Evolutionary conservation across 2,888 invertebrate species (phyloP).

Genomic region (Agrochola circellaris): DNA sequence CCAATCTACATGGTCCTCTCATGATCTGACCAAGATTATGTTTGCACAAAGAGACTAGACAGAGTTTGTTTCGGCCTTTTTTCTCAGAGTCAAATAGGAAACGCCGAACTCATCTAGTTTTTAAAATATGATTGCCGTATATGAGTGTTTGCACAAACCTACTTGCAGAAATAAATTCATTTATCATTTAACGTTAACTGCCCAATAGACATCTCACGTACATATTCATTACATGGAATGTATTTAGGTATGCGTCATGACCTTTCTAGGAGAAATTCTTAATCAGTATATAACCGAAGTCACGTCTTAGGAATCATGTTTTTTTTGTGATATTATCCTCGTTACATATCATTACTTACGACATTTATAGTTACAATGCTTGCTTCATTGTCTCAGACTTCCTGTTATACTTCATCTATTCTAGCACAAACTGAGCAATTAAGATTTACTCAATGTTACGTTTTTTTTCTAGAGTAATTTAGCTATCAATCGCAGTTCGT

Average conservation of each 20-base stretch:
- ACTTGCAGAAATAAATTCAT: too few relatives aligned
- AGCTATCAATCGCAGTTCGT: conserved; percentile 22
- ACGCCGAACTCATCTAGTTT: too few relatives aligned
- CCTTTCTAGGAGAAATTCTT: background rate
- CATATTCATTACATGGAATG: background rate
- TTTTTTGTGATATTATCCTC: conserved; percentile 12
- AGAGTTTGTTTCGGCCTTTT: too few relatives aligned
- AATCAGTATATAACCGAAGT: background rate
- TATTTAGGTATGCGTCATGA: background rate
- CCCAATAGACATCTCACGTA: background rate
- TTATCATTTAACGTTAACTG: background rate
- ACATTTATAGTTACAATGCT: background rate
- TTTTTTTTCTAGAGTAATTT: conserved; percentile 17
- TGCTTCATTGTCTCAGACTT: conserved; percentile 22
- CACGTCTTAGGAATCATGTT: conserved; percentile 8
- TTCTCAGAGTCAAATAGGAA: too few relatives aligned
- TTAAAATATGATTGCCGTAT: too few relatives aligned
- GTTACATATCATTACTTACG: background rate
- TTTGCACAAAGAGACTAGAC: too few relatives aligned
- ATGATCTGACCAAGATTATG: too few relatives aligned
- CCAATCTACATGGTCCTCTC: too few relatives aligned
- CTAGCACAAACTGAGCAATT: background rate
- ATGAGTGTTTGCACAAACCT: too few relatives aligned
- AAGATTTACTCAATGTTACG: conserved; percentile 31
- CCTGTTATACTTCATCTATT: background rate